These are phyloP conservation scores for Dyspetes luteomarginatus DNA, from an alignment of 2,888 invertebrate genomes.

Conservation along the genomic window DNA sequence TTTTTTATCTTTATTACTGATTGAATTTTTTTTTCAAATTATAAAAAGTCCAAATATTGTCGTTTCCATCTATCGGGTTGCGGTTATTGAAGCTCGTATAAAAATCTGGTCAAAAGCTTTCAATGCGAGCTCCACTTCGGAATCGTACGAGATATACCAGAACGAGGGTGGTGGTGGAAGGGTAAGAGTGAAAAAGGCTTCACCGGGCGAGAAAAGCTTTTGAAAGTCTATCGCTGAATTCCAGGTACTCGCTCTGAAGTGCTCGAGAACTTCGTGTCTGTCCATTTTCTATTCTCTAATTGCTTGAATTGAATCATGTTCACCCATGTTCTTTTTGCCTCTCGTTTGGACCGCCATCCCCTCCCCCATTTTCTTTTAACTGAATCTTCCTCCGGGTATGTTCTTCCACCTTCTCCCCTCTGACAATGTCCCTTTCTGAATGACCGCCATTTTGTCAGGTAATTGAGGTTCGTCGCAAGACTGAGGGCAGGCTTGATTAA, in stretches of 20 bases:
- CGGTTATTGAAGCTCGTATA: not conserved
- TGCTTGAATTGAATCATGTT: not conserved
- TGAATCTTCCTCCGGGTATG: no score
- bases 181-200: no score
- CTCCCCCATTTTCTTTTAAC: no score
- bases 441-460: no score
- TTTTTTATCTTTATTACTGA: no score
- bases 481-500: not conserved
- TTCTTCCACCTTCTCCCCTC: not conserved
- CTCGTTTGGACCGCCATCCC: not conserved
- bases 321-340: not conserved
- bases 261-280: not conserved
- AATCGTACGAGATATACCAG: no score
- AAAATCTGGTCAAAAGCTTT: not conserved
- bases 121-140: no score
- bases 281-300: slow-evolving; percentile 5
- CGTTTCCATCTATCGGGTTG: not conserved
- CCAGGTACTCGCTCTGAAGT: not conserved
- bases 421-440: not conserved
- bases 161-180: no score
- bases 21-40: no score
- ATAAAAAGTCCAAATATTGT: no score
- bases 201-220: no score
- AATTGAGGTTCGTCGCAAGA: not conserved
- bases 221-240: not conserved